phyloP scores from a whole-genome alignment of 23 tunicate species.

The Styela plicata region DNA sequence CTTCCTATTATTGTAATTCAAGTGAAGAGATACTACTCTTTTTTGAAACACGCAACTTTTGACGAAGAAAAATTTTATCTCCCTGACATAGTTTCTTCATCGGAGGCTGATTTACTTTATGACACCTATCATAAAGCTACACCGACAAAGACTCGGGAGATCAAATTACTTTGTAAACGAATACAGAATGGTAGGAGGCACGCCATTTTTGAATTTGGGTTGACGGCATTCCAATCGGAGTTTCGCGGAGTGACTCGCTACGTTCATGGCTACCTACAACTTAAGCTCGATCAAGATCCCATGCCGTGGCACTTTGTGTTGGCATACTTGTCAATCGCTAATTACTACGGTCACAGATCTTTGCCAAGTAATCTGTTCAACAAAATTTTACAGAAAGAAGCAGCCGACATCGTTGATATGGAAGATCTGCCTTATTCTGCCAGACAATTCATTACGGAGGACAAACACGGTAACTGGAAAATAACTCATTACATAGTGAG shows the following conservation, averaged over 20 bases:
- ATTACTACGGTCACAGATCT: conserved; percentile 55
- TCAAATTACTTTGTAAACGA: conserved; percentile 7
- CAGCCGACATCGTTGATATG: background rate
- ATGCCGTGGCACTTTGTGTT: conserved; percentile 40
- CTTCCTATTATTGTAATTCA: background rate
- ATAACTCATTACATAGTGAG: conserved; percentile 1
- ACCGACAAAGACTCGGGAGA: background rate
- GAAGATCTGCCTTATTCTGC: conserved; percentile 29
- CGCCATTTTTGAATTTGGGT: conserved; percentile 44
- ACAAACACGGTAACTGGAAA: conserved; percentile 24
- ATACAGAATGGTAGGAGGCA: background rate
- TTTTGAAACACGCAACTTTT: background rate
- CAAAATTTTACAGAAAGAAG: background rate
- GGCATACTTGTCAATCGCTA: conserved; percentile 41
- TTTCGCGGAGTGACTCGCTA: conserved; percentile 43
- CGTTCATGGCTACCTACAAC: conserved; percentile 41
- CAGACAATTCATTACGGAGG: conserved; percentile 39
- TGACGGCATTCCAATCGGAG: conserved; percentile 42
- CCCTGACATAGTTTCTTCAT: background rate
- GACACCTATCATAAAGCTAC: background rate
- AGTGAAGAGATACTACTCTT: background rate
- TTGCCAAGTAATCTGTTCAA: conserved; percentile 25
- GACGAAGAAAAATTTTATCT: background rate
- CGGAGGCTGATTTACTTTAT: background rate
- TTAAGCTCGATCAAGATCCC: background rate